Evolutionary conservation across 2,113 vertebrate genomes (phyloP).

Genomic region (Gavia stellata): DNA sequence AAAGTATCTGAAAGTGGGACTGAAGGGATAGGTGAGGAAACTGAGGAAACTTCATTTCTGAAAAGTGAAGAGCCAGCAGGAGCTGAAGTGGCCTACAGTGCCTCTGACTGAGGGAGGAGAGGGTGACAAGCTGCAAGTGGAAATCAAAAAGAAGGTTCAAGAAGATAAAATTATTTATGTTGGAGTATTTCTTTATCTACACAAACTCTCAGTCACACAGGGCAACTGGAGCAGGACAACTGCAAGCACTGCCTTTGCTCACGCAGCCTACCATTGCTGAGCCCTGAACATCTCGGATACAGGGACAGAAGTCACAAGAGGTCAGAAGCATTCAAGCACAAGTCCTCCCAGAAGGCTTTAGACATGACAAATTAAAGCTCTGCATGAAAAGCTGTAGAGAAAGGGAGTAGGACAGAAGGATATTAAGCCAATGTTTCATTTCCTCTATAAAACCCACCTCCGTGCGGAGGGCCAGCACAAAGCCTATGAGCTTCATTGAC

Average conservation of each 20-base stretch:
- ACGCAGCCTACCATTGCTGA: neutral
- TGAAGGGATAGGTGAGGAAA: neutral
- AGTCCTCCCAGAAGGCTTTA: neutral
- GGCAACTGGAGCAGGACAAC: neutral
- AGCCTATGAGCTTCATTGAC: neutral
- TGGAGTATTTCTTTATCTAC: neutral
- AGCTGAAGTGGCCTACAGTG: neutral
- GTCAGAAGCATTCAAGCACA: neutral
- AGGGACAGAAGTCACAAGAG: neutral
- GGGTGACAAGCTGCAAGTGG: neutral
- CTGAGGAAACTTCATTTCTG: neutral
- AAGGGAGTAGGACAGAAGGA: neutral
- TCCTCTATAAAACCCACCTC: neutral
- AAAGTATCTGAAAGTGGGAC: neutral
- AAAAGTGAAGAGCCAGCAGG: neutral
- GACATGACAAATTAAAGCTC: neutral
- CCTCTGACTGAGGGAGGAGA: neutral
- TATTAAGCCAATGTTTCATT: neutral
- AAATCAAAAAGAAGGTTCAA: neutral
- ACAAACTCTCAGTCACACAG: neutral
- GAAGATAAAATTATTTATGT: neutral
- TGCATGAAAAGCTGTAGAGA: neutral
- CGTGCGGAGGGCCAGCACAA: fast-evolving
- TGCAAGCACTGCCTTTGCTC: neutral
- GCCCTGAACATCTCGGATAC: neutral